Percentiles rank a stretch among this genome's conserved stretches.
phyloP scores from a whole-genome alignment of 1,140 invertebrate species.

The Onthophagus taurus region DNA sequence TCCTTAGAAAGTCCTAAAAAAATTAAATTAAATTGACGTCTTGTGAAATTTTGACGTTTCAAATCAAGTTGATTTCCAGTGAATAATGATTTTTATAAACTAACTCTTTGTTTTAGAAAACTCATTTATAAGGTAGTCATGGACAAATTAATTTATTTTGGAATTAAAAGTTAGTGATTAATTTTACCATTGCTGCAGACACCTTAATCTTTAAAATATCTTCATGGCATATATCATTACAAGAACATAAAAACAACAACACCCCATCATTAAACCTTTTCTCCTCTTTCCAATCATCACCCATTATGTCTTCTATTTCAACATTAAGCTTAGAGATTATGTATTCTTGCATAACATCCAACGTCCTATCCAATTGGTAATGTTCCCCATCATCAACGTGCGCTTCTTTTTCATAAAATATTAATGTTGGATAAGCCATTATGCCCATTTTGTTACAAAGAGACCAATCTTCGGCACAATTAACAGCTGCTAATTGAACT shows the following conservation, averaged over 20 bases:
- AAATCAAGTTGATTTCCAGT: no score
- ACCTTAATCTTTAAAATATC: conserved; percentile 47
- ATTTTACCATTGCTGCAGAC: conserved; percentile 51
- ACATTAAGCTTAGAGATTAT: conserved; percentile 37
- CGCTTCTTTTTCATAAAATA: conserved; percentile 36
- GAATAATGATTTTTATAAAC: no score
- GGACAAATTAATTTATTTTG: no score
- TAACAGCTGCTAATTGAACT: conserved; percentile 63
- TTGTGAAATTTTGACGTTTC: no score
- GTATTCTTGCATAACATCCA: conserved; percentile 40
- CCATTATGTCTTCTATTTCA: conserved; percentile 28
- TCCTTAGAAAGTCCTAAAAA: no score
- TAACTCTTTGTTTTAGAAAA: no score
- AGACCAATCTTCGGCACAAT: conserved; percentile 70
- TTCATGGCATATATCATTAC: conserved; percentile 43
- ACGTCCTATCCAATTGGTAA: conserved; percentile 37
- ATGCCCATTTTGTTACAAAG: conserved; percentile 57
- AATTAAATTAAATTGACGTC: no score
- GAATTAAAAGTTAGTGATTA: conserved; percentile 8
- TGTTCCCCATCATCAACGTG: conserved; percentile 35
- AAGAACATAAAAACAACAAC: conserved; percentile 40
- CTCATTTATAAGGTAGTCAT: no score
- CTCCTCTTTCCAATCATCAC: conserved; percentile 31
- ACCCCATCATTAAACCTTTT: conserved; percentile 29
- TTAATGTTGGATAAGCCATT: conserved; percentile 31